Evolutionary conservation across 53 echinoderm and acorn worm genomes (phyloP).

Genomic region (Holothuria scabra): DNA sequence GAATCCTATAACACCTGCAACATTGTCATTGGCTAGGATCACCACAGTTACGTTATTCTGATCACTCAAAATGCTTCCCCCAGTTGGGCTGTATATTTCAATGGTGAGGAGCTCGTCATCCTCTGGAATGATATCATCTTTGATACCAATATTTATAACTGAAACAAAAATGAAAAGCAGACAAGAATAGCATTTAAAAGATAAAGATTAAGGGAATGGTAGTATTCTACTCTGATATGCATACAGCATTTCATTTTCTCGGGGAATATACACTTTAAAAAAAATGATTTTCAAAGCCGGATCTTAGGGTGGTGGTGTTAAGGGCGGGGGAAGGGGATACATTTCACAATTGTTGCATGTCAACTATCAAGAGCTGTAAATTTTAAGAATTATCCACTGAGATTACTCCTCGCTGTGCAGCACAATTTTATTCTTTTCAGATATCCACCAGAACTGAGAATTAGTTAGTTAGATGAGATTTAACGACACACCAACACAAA

Average conservation of each 20-base stretch:
- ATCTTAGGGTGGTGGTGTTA: too few relatives aligned
- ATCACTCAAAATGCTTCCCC: conserved; percentile 81
- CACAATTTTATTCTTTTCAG: too few relatives aligned
- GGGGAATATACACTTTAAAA: too few relatives aligned
- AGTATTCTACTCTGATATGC: not conserved
- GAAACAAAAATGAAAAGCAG: not conserved
- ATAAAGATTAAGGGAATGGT: not conserved
- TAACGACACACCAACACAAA: too few relatives aligned
- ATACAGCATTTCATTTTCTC: not conserved
- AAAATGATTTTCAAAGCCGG: too few relatives aligned
- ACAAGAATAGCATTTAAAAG: not conserved
- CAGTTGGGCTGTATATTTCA: conserved; percentile 86
- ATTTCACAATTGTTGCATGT: too few relatives aligned
- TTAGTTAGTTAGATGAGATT: too few relatives aligned
- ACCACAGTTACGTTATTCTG: conserved; percentile 73
- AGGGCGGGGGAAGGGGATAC: too few relatives aligned
- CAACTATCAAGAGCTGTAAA: too few relatives aligned
- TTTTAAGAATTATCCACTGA: too few relatives aligned
- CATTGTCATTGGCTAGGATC: conserved; percentile 93
- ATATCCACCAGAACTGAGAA: too few relatives aligned
- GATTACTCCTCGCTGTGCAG: too few relatives aligned
- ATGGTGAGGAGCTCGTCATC: conserved; percentile 73
- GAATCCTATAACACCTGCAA: conserved; percentile 87
- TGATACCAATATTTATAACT: conserved; percentile 95
- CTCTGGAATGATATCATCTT: conserved; percentile 87